These are phyloP conservation scores for Pseudomyrmex flavicornis DNA, from an alignment of 1,140 invertebrate genomes.

Conservation along the genomic window DNA sequence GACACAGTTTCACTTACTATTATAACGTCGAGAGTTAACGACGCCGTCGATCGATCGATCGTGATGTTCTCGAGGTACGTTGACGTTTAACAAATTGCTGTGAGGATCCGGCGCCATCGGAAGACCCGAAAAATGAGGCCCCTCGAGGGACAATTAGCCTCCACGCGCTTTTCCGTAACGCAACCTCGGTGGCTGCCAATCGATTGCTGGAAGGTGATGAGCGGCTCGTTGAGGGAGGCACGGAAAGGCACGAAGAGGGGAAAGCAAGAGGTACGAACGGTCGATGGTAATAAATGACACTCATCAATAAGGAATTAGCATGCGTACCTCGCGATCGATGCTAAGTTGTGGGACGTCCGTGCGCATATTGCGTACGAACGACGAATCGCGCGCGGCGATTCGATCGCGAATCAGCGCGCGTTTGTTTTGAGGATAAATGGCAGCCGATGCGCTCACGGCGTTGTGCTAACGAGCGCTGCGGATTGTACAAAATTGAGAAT, in stretches of 20 bases:
- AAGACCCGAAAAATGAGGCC: slow-evolving; percentile 75
- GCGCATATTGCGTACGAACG: background rate
- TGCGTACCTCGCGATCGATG: slow-evolving; percentile 45
- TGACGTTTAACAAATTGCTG: slow-evolving; percentile 72
- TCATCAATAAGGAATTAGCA: slow-evolving; percentile 79
- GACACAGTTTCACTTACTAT: slow-evolving; percentile 6
- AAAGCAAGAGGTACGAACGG: slow-evolving; percentile 34
- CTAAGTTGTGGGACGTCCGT: slow-evolving; percentile 58
- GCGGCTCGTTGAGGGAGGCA: slow-evolving; percentile 26
- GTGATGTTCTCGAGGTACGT: slow-evolving; percentile 22
- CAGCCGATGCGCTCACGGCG: slow-evolving; percentile 48
- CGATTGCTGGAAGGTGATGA: slow-evolving; percentile 66
- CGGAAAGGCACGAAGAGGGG: slow-evolving; percentile 17
- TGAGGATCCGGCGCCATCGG: slow-evolving; percentile 67
- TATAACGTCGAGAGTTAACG: slow-evolving; percentile 62
- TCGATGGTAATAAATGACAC: slow-evolving; percentile 78
- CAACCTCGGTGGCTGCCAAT: slow-evolving; percentile 68
- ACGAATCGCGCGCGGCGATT: slow-evolving; percentile 31
- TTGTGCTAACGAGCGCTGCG: slow-evolving; percentile 53
- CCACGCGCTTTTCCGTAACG: slow-evolving; percentile 70
- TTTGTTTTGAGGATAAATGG: slow-evolving; percentile 65
- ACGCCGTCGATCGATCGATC: slow-evolving; percentile 70
- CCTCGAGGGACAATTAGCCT: slow-evolving; percentile 79
- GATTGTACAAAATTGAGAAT: slow-evolving; percentile 32
- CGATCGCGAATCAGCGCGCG: slow-evolving; percentile 47